These are phyloP conservation scores for Agrilus biguttatus DNA, from an alignment of 2,888 invertebrate genomes.

Conservation along the genomic window DNA sequence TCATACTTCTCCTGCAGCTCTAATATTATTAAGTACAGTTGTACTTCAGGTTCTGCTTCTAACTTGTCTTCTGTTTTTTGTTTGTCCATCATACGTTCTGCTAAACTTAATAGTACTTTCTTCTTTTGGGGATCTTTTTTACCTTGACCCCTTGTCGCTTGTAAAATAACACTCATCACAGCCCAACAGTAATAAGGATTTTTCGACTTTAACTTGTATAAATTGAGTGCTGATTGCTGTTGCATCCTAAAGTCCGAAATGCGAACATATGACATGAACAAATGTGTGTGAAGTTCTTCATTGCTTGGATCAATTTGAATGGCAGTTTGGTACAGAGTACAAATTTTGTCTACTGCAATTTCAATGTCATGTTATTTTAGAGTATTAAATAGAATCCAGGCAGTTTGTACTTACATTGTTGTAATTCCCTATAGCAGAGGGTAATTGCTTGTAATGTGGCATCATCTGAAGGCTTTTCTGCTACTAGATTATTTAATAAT, in stretches of 20 bases:
- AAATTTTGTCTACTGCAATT: conserved; percentile 71
- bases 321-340: conserved; percentile 79
- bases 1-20: conserved; percentile 67
- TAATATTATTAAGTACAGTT: conserved; percentile 77
- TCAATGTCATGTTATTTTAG: background rate
- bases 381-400: too few species aligned
- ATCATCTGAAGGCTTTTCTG: conserved; percentile 77
- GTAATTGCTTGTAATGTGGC: conserved; percentile 90
- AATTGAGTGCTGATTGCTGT: conserved; percentile 73
- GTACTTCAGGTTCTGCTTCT: conserved; percentile 88
- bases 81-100: conserved; percentile 89
- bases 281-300: conserved; percentile 83
- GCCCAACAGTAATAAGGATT: conserved; percentile 98
- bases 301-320: conserved; percentile 71
- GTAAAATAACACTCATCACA: conserved; percentile 91
- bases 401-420: conserved; percentile 55
- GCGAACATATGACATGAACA: conserved; percentile 93
- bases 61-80: conserved; percentile 74
- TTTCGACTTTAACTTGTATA: conserved; percentile 85
- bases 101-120: conserved; percentile 67
- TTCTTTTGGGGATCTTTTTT: conserved; percentile 40
- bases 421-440: conserved; percentile 85
- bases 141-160: conserved; percentile 39
- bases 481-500: conserved; percentile 62
- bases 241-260: conserved; percentile 81